Evolutionary conservation across 2,888 invertebrate species (phyloP), one percentile per base, ranked within the genome.

Genomic region (Habroteleia sp.): DNA sequence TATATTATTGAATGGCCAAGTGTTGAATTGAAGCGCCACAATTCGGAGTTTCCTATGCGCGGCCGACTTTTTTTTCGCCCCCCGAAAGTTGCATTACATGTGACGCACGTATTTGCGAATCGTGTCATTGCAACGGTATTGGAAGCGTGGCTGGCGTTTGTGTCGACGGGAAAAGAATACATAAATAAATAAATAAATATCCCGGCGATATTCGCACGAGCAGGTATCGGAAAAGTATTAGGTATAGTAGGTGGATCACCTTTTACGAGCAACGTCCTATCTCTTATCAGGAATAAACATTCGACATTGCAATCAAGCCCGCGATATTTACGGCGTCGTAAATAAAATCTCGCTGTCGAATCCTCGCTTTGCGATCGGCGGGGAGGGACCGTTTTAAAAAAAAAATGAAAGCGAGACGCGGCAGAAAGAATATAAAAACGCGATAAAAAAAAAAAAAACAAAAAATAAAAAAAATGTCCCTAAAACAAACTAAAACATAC

Each of bases 241-340:
- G 44, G 50, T 66, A 74, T 69, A 54, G 62, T 74, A 33, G 75
- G 76, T 71, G 78, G 77, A 78, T 77, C 74, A 73, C 62, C 74
- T 80, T 72, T 79, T 75, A 79, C 77, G 80, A 81, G 63, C 41
- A 29, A 39, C 72, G 71, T 48, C 66, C 77, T 77, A 77, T 75
- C 79, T 84, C 81, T 86, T 85, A 86, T 85, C 84, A 80, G 75
- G 56, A 20, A 20, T 20, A 20, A 20, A 20, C 20, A 20, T 20
- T 20, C 20, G 20, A 20, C 20, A 20, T 20, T 20, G 20, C 20
- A 20, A 20, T 20, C 20, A 20, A 20, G 20, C 20, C 20, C 20
- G 20, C 20, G 20, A 20, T 20, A 20, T 20, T 84, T 83, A 82
- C 77, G 74, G 72, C 72, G 52, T 79, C 80, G 79, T 82, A 84